Evolutionary conservation across 2,888 invertebrate species (phyloP), one percentile per base, ranked within the genome.

Genomic region (Dicycla oo): DNA sequence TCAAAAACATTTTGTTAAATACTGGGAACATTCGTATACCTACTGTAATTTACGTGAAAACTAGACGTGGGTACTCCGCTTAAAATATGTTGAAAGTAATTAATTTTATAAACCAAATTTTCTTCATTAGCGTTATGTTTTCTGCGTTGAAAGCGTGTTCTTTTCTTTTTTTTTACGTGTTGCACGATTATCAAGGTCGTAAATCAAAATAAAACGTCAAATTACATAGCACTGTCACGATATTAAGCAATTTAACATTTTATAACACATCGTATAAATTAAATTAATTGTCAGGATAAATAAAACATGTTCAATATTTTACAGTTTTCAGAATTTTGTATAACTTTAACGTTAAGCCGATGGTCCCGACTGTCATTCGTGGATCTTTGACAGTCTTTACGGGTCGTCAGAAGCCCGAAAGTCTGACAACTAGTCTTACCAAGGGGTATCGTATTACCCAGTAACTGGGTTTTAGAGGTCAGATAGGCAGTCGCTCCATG

Each of bases 201-300:
- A 68, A 53, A 81, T 79, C 70, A 54, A 53, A 40, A 60, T 53
- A 56, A 66, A 79, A 80, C 49, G 75, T 65, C 34, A 82, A 54
- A 66, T 54, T 30, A 62, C 54, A 66, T 51, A 49, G 57, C 56
- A 15, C 45, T 64, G 64, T 81, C 69, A 81, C 76, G 62, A 70
- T 71, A 77, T 77, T 65, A 72, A 66, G 81, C 72, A 68, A 77
- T 79, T 76, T 76, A 71, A 11, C 51, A 49, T 70, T 56, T 75
- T 49, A 71, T 57, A 63, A 64, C 43, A 81, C 23, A n/a, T 30
- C 11, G 23, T 49, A 47, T 76, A 61, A 64, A 81, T 70, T 56
- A 11, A 47, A 40, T 34, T 47, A 70, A 64, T 67, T 76, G 60
- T 30, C 30, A 49, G 51, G 15, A 70, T 51, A 40, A 53, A 40